phyloP scores from a whole-genome alignment of 2,113 vertebrate genomes.

The Ceuthmochares aereus region DNA sequence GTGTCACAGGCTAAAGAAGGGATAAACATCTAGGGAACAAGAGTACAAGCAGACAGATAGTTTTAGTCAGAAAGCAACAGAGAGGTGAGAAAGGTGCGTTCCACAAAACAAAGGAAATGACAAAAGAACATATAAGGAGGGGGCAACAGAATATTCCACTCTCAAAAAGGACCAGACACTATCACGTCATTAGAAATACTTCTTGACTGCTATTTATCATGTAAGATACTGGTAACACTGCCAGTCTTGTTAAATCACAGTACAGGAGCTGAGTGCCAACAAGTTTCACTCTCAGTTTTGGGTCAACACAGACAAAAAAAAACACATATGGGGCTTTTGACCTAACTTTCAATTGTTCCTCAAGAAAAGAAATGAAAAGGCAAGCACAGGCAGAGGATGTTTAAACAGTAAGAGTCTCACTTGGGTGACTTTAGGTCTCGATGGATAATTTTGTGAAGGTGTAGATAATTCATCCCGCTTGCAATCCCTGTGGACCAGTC shows the following conservation, averaged over 20 bases:
- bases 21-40: neutral
- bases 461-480: slow-evolving; percentile 98
- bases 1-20: neutral
- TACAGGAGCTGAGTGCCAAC: neutral
- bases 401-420: slow-evolving; percentile 76
- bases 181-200: neutral
- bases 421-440: slow-evolving; percentile 99
- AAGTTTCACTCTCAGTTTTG: neutral
- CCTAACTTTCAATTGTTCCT: neutral
- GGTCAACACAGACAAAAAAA: neutral
- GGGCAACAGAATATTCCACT: neutral
- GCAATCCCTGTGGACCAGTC: slow-evolving; percentile 98
- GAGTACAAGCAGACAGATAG: neutral
- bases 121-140: neutral
- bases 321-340: neutral
- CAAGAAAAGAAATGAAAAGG: neutral
- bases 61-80: neutral
- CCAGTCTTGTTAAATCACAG: neutral
- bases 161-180: neutral
- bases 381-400: neutral
- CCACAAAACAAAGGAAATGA: neutral
- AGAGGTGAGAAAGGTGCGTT: neutral
- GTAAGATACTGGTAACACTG: neutral
- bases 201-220: neutral
- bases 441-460: slow-evolving; percentile 99